phyloP scores from a whole-genome alignment of 2,113 vertebrate genomes.

The Eudyptes chrysolophus region DNA sequence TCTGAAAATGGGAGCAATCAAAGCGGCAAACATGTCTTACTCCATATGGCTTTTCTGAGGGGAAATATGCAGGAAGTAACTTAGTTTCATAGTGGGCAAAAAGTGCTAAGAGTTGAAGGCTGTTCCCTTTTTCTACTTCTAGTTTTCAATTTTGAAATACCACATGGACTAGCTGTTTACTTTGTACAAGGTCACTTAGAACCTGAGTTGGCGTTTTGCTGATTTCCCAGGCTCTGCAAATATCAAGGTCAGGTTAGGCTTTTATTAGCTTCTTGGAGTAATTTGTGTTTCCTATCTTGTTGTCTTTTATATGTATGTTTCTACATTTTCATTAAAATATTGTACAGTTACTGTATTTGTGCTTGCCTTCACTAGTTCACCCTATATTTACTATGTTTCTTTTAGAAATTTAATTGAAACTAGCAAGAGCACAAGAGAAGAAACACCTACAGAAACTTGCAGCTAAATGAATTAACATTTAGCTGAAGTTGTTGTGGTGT shows the following conservation, averaged over 20 bases:
- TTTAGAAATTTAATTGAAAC: neutral
- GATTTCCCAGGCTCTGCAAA: conserved; percentile 51
- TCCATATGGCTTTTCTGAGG: neutral
- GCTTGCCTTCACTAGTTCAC: neutral
- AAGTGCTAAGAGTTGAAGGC: neutral
- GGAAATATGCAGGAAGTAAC: conserved; percentile 36
- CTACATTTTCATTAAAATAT: neutral
- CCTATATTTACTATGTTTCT: neutral
- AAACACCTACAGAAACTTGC: neutral
- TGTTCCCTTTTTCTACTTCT: conserved; percentile 62
- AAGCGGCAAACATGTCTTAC: neutral
- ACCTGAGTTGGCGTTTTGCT: conserved; percentile 52
- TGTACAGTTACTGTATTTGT: neutral
- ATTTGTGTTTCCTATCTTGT: neutral
- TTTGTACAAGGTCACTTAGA: conserved; percentile 57
- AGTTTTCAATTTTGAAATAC: conserved; percentile 55
- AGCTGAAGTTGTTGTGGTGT: neutral
- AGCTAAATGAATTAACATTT: neutral
- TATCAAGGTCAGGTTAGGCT: conserved; percentile 42
- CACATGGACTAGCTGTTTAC: conserved; percentile 34
- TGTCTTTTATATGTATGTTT: neutral
- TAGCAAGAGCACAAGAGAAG: neutral
- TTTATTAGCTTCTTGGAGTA: conserved; percentile 26
- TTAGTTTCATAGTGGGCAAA: conserved; percentile 49
- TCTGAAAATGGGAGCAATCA: neutral